phyloP scores from a whole-genome alignment of 2,888 invertebrate species.

The Pseudoips prasinana region DNA sequence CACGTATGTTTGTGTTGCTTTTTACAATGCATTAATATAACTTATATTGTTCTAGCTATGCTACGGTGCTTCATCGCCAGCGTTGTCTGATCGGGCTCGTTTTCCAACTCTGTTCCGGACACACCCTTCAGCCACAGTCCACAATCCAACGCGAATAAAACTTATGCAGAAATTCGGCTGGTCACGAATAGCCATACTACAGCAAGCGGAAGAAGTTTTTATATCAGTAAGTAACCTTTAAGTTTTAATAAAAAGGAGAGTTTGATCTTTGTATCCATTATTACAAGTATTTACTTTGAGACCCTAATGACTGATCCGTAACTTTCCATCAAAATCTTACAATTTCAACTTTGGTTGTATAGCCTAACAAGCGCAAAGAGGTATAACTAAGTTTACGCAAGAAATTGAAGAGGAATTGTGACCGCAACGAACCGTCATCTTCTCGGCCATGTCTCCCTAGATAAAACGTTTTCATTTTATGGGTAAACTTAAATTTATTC shows the following conservation, averaged over 20 bases:
- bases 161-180: conserved; percentile 98
- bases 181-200: conserved; percentile 98
- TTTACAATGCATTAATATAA: too few species aligned
- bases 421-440: conserved; percentile 34
- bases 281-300: background rate
- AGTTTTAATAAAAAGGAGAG: background rate
- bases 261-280: too few species aligned
- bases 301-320: conserved; percentile 1
- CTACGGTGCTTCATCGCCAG: conserved; percentile 99
- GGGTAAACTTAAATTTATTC: conserved; percentile 43
- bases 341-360: conserved; percentile 2
- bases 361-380: conserved; percentile 16
- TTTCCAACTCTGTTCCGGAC: conserved; percentile 99
- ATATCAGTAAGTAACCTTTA: conserved; percentile 86
- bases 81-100: conserved; percentile 96
- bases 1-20: too few species aligned
- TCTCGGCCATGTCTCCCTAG: conserved; percentile 33
- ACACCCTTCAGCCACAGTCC: conserved; percentile 99
- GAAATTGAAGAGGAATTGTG: conserved; percentile 49
- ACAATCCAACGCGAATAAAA: conserved; percentile 98
- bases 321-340: conserved; percentile 3
- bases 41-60: conserved; percentile 87
- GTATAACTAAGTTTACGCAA: conserved; percentile 41
- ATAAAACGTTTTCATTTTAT: conserved; percentile 47
- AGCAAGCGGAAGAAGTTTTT: conserved; percentile 99